A percentile compares a stretch with the other conserved stretches of the same genome.
These are phyloP conservation scores for Papilio polytes DNA, from an alignment of 1,140 invertebrate species.

Conservation along the genomic window DNA sequence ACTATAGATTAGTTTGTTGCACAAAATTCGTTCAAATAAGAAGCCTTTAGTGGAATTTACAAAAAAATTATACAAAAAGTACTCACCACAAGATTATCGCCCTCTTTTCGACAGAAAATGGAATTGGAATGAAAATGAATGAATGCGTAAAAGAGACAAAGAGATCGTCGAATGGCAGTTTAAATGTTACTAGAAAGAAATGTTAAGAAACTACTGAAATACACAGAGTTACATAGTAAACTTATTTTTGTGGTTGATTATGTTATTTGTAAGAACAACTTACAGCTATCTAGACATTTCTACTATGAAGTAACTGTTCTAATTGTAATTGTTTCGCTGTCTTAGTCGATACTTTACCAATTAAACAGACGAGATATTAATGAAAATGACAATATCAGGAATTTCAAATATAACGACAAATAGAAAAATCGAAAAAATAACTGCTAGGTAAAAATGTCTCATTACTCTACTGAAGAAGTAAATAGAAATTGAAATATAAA, in stretches of 20 bases:
- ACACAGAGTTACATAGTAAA: neutral
- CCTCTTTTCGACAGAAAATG: conserved; percentile 61
- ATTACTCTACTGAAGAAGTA: neutral
- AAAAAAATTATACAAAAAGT: conserved; percentile 48
- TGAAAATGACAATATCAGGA: too few relatives aligned
- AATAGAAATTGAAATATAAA: too few relatives aligned
- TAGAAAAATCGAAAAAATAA: too few relatives aligned
- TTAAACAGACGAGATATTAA: neutral
- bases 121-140: conserved; percentile 47
- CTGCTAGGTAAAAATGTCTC: too few relatives aligned
- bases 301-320: too few relatives aligned
- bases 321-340: too few relatives aligned
- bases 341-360: neutral
- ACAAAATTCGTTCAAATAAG: neutral
- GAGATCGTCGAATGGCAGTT: conserved; percentile 41
- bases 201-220: conserved; percentile 14
- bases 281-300: too few relatives aligned
- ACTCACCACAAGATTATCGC: conserved; percentile 61
- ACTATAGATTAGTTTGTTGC: neutral
- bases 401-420: too few relatives aligned
- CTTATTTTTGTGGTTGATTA: too few relatives aligned
- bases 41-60: neutral
- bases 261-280: too few relatives aligned
- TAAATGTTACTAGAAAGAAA: conserved; percentile 41
- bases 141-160: conserved; percentile 45